Evolutionary conservation across 2,888 invertebrate genomes (phyloP).

Genomic region (Macrophya alboannulata): DNA sequence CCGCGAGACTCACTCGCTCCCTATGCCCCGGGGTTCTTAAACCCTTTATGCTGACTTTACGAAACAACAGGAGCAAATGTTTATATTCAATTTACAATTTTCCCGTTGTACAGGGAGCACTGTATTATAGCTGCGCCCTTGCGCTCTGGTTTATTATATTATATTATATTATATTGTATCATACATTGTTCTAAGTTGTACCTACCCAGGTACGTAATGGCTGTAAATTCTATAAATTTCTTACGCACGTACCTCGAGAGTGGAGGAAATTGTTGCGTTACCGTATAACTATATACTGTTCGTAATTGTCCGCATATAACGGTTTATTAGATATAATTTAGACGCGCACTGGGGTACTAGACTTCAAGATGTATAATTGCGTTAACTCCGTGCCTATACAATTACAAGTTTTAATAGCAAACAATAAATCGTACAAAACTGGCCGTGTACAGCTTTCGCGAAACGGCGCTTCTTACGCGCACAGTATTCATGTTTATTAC

Average conservation of each 20-base stretch:
- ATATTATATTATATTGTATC: neutral
- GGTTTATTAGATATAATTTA: slow-evolving; percentile 45
- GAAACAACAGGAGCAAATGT: slow-evolving; percentile 53
- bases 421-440: slow-evolving; percentile 41
- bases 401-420: slow-evolving; percentile 44
- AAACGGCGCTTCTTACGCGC: neutral
- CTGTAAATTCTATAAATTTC: slow-evolving; percentile 28
- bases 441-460: neutral
- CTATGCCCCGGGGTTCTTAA: slow-evolving; percentile 37
- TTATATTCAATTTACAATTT: slow-evolving; percentile 51
- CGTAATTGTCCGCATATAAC: slow-evolving; percentile 32
- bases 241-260: slow-evolving; percentile 8
- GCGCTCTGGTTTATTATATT: slow-evolving; percentile 1
- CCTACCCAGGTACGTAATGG: neutral
- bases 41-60: slow-evolving; percentile 48
- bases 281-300: slow-evolving; percentile 7
- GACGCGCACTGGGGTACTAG: slow-evolving; percentile 9
- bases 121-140: neutral
- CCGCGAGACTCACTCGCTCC: slow-evolving; percentile 31
- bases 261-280: slow-evolving; percentile 11
- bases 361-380: slow-evolving; percentile 46
- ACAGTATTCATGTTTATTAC: slow-evolving; percentile 17
- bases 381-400: slow-evolving; percentile 33
- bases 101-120: neutral
- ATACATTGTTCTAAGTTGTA: slow-evolving; percentile 16